Evolutionary conservation across 2,888 invertebrate species (phyloP).

Genomic region (Encarsia formosa): DNA sequence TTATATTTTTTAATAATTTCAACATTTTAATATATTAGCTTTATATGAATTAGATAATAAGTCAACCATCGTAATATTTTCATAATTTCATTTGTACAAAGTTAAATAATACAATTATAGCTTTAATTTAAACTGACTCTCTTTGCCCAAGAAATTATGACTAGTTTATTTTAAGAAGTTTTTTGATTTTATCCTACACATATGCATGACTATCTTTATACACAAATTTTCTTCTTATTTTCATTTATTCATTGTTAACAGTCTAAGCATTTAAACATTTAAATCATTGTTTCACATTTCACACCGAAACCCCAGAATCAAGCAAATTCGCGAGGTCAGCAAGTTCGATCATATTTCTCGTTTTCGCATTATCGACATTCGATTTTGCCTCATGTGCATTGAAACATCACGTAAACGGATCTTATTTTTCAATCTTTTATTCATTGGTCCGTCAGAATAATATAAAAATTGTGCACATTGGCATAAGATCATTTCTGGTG

Average conservation of each 20-base stretch:
- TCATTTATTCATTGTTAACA: conserved; percentile 11
- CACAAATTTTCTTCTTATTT: conserved; percentile 8
- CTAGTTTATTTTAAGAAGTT: background rate
- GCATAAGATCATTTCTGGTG: too few relatives aligned
- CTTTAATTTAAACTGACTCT: conserved; percentile 20
- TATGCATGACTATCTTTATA: conserved; percentile 14
- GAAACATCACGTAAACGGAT: background rate
- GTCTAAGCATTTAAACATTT: conserved; percentile 11
- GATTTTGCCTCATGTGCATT: background rate
- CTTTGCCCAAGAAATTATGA: conserved; percentile 3
- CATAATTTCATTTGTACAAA: conserved; percentile 15
- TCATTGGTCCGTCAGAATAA: conserved; percentile 18
- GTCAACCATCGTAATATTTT: conserved; percentile 14
- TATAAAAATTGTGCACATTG: conserved; percentile 22
- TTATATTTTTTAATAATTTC: conserved; percentile 17
- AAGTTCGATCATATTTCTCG: conserved; percentile 4
- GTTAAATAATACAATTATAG: conserved; percentile 6
- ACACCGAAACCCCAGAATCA: too few relatives aligned
- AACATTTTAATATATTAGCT: conserved; percentile 23
- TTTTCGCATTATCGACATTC: background rate
- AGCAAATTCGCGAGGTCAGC: conserved; percentile 5
- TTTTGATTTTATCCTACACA: conserved; percentile 5
- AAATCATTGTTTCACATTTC: too few relatives aligned
- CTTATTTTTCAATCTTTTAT: conserved; percentile 4
- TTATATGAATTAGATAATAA: conserved; percentile 16